Evolutionary conservation across 2,888 invertebrate species (phyloP).

Genomic region (Habrosyne pyritoides): DNA sequence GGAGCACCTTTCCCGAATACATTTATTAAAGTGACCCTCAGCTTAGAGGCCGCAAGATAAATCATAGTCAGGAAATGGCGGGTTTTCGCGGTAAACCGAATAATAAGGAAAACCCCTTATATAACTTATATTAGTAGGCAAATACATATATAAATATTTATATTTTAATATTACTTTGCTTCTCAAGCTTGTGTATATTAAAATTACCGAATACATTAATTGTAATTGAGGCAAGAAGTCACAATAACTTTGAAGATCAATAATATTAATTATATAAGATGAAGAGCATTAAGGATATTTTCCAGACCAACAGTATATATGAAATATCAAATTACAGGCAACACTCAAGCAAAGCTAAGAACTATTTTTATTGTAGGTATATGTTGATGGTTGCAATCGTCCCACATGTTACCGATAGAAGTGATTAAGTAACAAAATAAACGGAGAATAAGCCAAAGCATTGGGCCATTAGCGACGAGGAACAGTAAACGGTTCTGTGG

Average conservation of each 20-base stretch:
- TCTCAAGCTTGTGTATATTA: not conserved
- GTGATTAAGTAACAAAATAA: conserved; percentile 62
- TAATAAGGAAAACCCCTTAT: conserved; percentile 62
- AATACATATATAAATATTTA: conserved; percentile 1
- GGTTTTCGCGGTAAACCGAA: conserved; percentile 68
- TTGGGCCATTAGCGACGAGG: conserved; percentile 72
- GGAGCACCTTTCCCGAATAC: conserved; percentile 76
- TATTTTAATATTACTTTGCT: not conserved
- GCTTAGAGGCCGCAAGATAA: conserved; percentile 76
- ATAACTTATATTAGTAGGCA: conserved; percentile 33
- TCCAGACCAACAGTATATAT: too few relatives aligned
- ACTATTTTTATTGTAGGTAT: too few relatives aligned
- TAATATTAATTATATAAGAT: too few relatives aligned
- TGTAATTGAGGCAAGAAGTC: too few relatives aligned
- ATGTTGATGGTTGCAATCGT: too few relatives aligned
- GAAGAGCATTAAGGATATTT: too few relatives aligned
- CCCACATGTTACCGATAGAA: conserved; percentile 16
- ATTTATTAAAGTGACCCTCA: conserved; percentile 82
- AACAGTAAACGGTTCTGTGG: conserved; percentile 70
- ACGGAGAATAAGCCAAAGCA: conserved; percentile 60
- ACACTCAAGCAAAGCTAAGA: too few relatives aligned
- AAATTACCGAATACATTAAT: too few relatives aligned
- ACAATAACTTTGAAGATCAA: too few relatives aligned
- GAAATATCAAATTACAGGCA: too few relatives aligned
- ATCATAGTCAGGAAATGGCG: conserved; percentile 79